Evolutionary conservation across 2,113 vertebrate genomes (phyloP), one percentile per base, ranked within the genome.

Genomic region (Ursus arctos): DNA sequence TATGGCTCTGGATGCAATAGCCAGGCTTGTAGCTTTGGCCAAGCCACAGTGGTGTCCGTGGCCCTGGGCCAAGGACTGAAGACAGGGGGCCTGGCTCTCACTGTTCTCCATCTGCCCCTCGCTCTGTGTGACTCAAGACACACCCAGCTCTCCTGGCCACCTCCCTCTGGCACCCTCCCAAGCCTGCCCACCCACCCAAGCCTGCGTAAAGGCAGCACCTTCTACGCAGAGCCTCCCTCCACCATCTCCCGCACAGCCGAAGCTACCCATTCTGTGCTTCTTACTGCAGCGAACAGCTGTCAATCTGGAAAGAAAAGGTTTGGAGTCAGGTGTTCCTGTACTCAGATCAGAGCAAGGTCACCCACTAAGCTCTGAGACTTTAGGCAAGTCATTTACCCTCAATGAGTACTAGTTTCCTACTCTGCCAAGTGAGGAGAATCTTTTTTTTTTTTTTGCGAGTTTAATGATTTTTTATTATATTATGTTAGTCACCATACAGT

Each of bases 241-340:
- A 74, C 16, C n/a, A 1, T 22, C 19, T 51, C 67, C 12, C 0
- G 0, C 8, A 22, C 15, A 74, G 40, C 28, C 14, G 14, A 22
- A 13, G 7, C 4, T 12, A 47, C 11, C 14, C 3, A 1, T 19
- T 14, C 55, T 9, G 1, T 0, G 24, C 24, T 57, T 7, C 43
- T 57, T 53, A 43, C 9, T 79, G 51, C 28, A 89, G 22, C 13
- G 61, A 18, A 19, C 51, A 74, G 74, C 74, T 84, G 15, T 63
- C 61, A 49, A 1, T 55, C 19, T 61, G 33, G 15, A 72, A 87
- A 33, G 94, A 28, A 57, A 82, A 55, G 18, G 19, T 77, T 12
- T 55, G 43, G 65, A 40, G n/a, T 22, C 63, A 24, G n/a, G 24
- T 31, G 61, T 81, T 57, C 14, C 19, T 10, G 12, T 0, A 1